phyloP scores from a whole-genome alignment of 2,797 vertebrate species.

The Silurus aristotelis region DNA sequence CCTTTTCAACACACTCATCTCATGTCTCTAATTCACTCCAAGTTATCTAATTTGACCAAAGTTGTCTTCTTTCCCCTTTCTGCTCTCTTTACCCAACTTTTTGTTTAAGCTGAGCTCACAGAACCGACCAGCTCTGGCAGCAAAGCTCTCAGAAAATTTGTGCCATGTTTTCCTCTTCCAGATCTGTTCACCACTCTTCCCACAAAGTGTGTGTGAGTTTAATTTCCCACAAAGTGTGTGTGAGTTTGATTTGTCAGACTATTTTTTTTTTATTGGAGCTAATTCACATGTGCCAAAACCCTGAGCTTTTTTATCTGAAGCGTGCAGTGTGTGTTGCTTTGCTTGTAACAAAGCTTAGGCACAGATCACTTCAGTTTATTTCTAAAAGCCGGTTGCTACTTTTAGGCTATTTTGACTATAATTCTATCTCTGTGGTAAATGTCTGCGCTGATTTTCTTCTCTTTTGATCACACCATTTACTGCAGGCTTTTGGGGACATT shows the following conservation, averaged over 20 bases:
- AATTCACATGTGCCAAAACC: conserved; percentile 8
- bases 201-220: too few species aligned
- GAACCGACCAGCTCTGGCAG: conserved; percentile 5
- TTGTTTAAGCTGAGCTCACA: conserved; percentile 17
- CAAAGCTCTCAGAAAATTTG: conserved; percentile 3
- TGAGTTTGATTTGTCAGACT: not conserved
- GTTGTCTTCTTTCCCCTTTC: not conserved
- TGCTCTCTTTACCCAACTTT: not conserved
- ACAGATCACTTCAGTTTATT: not conserved
- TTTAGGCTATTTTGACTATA: not conserved
- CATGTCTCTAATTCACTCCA: conserved; percentile 33
- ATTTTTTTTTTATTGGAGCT: not conserved
- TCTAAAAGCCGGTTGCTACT: conserved; percentile 1
- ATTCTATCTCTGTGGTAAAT: conserved; percentile 28
- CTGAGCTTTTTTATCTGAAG: conserved; percentile 9
- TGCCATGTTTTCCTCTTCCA: not conserved
- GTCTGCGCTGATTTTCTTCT: not conserved
- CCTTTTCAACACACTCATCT: conserved; percentile 42
- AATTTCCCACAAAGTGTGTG: not conserved
- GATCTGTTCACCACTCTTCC: not conserved
- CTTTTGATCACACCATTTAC: not conserved
- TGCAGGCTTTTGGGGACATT: conserved; percentile 46
- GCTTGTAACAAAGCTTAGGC: conserved; percentile 14
- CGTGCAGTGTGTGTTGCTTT: conserved; percentile 20
- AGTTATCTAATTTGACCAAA: conserved; percentile 27